Evolutionary conservation across 1,140 invertebrate genomes (phyloP), one percentile per base, ranked within the genome.

Genomic region (Drosophila takahashii): DNA sequence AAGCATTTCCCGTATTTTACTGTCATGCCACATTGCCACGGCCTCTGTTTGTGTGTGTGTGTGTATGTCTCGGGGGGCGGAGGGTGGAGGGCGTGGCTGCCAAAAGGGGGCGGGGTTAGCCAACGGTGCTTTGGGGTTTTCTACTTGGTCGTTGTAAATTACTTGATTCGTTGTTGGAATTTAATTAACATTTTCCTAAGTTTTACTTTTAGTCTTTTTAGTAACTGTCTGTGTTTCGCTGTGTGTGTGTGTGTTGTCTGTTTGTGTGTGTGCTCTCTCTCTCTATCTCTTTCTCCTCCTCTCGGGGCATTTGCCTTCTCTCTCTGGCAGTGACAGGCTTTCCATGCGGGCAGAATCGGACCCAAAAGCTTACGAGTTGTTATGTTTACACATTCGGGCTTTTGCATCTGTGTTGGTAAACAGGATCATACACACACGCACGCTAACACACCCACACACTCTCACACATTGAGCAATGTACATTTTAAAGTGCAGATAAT

Each of bases 151-250:
- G 84, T 87, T 87, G 83, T 87, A 87, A 87, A 87, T 87, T 89
- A 87, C 83, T 87, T 87, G 84, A 87, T 87, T 89, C 83, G 84
- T 87, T 87, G 83, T 87, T 87, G 85, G 83, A 87, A 87, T 87
- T 87, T 87, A 87, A 87, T 87, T 87, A 87, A 87, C 83, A 87
- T 87, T 87, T 87, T 89, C 84, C 84, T 89, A 87, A 87, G 83
- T 87, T 87, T 86, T 89, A 86, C 84, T 87, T 70, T 87, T 79
- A 62, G 83, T 89, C 84, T 86, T 83, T 70, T 89, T 83, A 89
- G 75, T 83, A 74, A 77, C 79, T 85, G 56, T 37, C 45, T 41
- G 36, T 50, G 15, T 50, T n/a, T 53, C n/a, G 66, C 11, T 36
- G 16, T 73, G 26, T 45, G 18, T 72, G 10, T 64, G 26, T 61